Percentiles rank a stretch among this genome's conserved stretches.
These are phyloP conservation scores for Empis stercorea DNA, from an alignment of 2,888 invertebrate species.

Conservation along the genomic window DNA sequence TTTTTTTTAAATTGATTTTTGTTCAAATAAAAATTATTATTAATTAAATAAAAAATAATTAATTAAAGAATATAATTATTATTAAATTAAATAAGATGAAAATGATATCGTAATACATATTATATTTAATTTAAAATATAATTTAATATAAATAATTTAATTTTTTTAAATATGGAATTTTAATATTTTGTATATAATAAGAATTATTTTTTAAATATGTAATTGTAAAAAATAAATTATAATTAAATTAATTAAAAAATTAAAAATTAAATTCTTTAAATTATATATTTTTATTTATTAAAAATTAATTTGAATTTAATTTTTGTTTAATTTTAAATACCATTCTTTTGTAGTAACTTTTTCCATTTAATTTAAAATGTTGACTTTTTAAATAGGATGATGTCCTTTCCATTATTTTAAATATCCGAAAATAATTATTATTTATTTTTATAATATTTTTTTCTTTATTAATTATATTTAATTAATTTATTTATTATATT, in stretches of 20 bases:
- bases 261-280: background rate
- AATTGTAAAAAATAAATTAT: background rate
- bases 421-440: no score
- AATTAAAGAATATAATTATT: no score
- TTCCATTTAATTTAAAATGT: constrained; percentile 17
- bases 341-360: constrained; percentile 16
- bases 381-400: constrained; percentile 14
- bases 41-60: no score
- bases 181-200: background rate
- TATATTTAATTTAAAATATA: no score
- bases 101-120: no score
- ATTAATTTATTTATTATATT: background rate
- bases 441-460: constrained; percentile 1
- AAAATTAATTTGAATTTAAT: constrained; percentile 1
- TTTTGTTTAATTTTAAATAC: constrained; percentile 10
- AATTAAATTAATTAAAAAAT: background rate
- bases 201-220: background rate
- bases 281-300: constrained; percentile 4
- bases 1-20: no score
- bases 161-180: no score
- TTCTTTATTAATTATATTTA: no score
- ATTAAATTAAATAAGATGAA: no score
- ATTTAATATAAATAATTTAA: no score
- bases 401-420: no score
- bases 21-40: no score